Conservation (phyloP, 2,113 vertebrate species). For the Budorcas taxicolor region DNA sequence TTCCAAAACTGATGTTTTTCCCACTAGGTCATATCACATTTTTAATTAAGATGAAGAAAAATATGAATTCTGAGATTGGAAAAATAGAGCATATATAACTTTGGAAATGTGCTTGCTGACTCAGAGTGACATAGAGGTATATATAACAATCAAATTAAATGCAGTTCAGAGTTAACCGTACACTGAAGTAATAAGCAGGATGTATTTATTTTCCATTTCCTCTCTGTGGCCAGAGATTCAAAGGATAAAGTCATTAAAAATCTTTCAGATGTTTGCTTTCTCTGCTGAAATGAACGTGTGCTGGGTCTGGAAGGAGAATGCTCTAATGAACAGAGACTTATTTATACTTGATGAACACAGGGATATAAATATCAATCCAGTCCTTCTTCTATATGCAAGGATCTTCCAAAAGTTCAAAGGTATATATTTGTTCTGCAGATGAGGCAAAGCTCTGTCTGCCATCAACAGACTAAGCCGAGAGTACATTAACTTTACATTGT, state of each 20-base stretch:
- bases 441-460: background rate
- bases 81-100: background rate
- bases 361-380: background rate
- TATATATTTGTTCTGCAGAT: background rate
- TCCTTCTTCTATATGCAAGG: background rate
- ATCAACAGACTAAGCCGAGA: background rate
- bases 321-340: background rate
- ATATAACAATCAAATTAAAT: constrained; percentile 39
- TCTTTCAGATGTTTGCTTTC: background rate
- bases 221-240: constrained; percentile 35
- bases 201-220: constrained; percentile 55
- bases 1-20: background rate
- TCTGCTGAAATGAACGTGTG: background rate
- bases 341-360: constrained; percentile 12
- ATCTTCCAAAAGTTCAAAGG: background rate
- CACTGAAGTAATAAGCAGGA: background rate
- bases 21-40: background rate
- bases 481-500: background rate
- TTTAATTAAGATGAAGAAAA: background rate
- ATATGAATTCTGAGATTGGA: background rate
- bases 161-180: background rate
- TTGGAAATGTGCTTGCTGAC: background rate
- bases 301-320: background rate
- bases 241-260: constrained; percentile 45
- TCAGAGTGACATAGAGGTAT: background rate